phyloP scores from a whole-genome alignment of 2,797 vertebrate species.

The Channallabes apus region DNA sequence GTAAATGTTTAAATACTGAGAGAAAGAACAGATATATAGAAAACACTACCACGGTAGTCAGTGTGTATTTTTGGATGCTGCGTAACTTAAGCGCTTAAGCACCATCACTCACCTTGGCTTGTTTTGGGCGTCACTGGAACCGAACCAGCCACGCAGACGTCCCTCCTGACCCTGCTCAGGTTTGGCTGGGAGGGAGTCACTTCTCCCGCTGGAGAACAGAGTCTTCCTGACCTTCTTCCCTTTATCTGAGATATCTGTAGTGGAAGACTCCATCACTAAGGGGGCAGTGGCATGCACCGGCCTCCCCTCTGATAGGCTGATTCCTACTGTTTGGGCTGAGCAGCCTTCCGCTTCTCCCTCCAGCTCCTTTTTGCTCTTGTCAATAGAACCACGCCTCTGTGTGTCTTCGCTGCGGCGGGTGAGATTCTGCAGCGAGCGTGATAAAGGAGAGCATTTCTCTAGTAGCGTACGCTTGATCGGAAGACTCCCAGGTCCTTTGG shows the following conservation, averaged over 20 bases:
- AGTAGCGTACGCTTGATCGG: slow-evolving; percentile 74
- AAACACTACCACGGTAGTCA: slow-evolving; percentile 13
- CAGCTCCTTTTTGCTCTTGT: slow-evolving; percentile 75
- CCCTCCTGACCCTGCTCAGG: slow-evolving; percentile 73
- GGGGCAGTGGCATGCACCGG: slow-evolving; percentile 61
- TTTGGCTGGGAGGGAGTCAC: slow-evolving; percentile 71
- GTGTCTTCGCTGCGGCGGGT: slow-evolving; percentile 74
- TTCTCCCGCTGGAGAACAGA: slow-evolving; percentile 83
- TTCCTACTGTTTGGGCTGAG: slow-evolving; percentile 58
- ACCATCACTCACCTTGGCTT: slow-evolving; percentile 88
- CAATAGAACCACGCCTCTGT: slow-evolving; percentile 72
- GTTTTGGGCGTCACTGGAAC: slow-evolving; percentile 82
- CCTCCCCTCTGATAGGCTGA: slow-evolving; percentile 55
- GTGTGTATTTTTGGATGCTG: slow-evolving; percentile 20
- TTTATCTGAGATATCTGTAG: slow-evolving; percentile 62
- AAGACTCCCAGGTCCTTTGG: slow-evolving; percentile 60
- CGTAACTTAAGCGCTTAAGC: slow-evolving; percentile 41
- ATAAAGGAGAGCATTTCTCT: slow-evolving; percentile 74
- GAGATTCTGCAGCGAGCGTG: slow-evolving; percentile 77
- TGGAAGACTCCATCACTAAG: slow-evolving; percentile 38
- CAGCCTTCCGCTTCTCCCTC: slow-evolving; percentile 61
- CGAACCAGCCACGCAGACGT: slow-evolving; percentile 84
- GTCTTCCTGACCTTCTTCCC: slow-evolving; percentile 75
- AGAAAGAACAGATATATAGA: neutral
- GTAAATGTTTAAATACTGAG: slow-evolving; percentile 8